Conservation (phyloP, 1,140 invertebrate genomes). For the Ostrea edulis region DNA sequence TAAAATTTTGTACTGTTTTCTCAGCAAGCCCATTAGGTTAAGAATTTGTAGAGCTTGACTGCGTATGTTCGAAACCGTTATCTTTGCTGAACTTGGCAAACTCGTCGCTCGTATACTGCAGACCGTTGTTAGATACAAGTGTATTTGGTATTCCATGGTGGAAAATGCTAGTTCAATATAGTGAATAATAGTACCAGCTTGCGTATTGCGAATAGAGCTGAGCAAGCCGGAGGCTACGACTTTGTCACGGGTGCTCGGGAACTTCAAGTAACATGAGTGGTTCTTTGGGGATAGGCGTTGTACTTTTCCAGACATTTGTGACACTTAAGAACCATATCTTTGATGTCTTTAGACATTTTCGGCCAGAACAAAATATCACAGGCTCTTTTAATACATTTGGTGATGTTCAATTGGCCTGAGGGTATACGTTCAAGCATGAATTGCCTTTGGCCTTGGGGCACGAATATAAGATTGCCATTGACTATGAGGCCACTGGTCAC, state of each 20-base stretch:
- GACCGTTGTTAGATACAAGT: constrained; percentile 57
- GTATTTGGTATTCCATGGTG: constrained; percentile 38
- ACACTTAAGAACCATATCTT: constrained; percentile 52
- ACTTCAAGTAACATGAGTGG: constrained; percentile 51
- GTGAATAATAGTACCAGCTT: constrained; percentile 44
- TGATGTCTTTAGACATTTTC: constrained; percentile 49
- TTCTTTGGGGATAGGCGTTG: constrained; percentile 48
- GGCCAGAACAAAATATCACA: constrained; percentile 59
- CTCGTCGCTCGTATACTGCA: constrained; percentile 44
- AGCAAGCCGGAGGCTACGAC: too few species aligned
- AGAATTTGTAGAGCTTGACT: constrained; percentile 46
- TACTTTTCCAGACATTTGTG: constrained; percentile 30
- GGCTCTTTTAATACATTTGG: constrained; percentile 54
- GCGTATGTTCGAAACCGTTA: constrained; percentile 52
- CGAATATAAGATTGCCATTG: constrained; percentile 60
- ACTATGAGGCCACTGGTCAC: constrained; percentile 52
- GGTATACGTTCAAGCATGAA: constrained; percentile 56
- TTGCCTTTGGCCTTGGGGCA: constrained; percentile 29
- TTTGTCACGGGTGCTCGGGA: constrained; percentile 40
- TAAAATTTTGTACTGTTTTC: constrained; percentile 52
- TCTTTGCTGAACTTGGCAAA: constrained; percentile 47
- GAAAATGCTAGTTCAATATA: constrained; percentile 55
- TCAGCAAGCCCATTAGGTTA: constrained; percentile 51
- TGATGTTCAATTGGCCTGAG: constrained; percentile 57
- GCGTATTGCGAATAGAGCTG: constrained; percentile 31